phyloP scores from a whole-genome alignment of 2,113 vertebrate species.

The Anseranas semipalmata region DNA sequence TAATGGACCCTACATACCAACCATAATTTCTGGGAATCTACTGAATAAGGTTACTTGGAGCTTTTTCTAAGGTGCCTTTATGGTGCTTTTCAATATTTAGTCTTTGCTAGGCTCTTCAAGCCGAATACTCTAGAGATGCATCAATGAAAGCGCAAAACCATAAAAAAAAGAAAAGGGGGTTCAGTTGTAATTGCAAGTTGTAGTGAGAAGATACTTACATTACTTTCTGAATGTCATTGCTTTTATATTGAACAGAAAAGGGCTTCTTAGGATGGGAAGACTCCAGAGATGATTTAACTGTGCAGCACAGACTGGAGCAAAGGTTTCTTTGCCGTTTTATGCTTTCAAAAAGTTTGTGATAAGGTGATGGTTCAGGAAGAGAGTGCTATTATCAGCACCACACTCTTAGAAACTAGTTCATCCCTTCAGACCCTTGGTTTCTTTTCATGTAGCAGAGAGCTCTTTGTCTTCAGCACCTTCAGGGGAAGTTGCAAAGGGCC shows the following conservation, averaged over 20 bases:
- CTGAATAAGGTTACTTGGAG: not conserved
- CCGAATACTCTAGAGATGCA: not conserved
- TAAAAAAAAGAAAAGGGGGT: accelerated
- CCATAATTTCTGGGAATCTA: not conserved
- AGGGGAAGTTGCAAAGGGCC: not conserved
- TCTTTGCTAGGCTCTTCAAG: not conserved
- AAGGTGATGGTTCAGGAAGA: not conserved
- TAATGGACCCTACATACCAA: not conserved
- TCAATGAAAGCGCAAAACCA: not conserved
- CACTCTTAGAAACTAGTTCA: not conserved
- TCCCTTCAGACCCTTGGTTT: not conserved
- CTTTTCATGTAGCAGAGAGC: not conserved
- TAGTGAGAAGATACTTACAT: not conserved
- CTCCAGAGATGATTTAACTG: not conserved
- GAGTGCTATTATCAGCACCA: not conserved
- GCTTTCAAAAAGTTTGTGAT: not conserved
- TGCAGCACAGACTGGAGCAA: not conserved
- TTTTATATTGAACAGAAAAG: not conserved
- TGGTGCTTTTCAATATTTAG: not conserved
- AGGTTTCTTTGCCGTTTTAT: not conserved
- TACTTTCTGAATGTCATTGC: not conserved
- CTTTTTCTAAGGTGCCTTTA: not conserved
- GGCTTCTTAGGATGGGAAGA: not conserved
- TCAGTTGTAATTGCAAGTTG: not conserved
- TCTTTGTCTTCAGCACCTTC: not conserved